Percentiles rank a stretch among this genome's conserved stretches.
phyloP scores from a whole-genome alignment of 2,888 invertebrate genomes.

The Lymantria dispar region DNA sequence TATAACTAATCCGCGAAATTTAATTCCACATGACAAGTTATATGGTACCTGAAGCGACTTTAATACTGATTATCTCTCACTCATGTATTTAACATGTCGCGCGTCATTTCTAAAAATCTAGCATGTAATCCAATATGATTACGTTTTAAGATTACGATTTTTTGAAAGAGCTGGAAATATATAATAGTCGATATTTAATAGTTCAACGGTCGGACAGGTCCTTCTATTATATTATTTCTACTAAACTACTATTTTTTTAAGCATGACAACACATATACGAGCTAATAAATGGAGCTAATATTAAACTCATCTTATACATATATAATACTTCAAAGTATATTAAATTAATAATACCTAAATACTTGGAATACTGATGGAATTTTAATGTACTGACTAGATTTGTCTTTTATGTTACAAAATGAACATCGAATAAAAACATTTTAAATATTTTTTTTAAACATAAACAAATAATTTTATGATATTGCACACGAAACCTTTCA shows the following conservation, averaged over 20 bases:
- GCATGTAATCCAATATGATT: too few species aligned
- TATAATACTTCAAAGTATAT: constrained; percentile 8
- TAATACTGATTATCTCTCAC: too few species aligned
- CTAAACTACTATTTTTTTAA: constrained; percentile 7
- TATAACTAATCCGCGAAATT: too few species aligned
- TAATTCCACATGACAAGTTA: too few species aligned
- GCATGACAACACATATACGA: constrained; percentile 15
- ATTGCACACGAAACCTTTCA: constrained; percentile 30
- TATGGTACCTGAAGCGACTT: too few species aligned
- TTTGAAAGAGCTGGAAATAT: too few species aligned
- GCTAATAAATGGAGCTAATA: constrained; percentile 18
- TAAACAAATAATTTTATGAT: constrained; percentile 11
- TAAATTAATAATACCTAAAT: constrained; percentile 7
- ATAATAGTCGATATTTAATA: too few species aligned
- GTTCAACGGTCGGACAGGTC: too few species aligned
- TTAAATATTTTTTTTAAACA: constrained; percentile 23
- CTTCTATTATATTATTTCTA: constrained; percentile 5
- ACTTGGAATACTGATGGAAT: constrained; percentile 41
- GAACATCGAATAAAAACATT: constrained; percentile 29
- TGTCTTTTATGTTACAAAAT: constrained; percentile 43
- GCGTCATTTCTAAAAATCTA: too few species aligned
- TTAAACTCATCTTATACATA: constrained; percentile 1
- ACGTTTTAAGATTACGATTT: too few species aligned
- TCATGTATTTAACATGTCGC: too few species aligned
- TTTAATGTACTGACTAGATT: constrained; percentile 52